These are phyloP conservation scores for Heliconius hermathena DNA, from an alignment of 1,140 invertebrate genomes.

Conservation along the genomic window DNA sequence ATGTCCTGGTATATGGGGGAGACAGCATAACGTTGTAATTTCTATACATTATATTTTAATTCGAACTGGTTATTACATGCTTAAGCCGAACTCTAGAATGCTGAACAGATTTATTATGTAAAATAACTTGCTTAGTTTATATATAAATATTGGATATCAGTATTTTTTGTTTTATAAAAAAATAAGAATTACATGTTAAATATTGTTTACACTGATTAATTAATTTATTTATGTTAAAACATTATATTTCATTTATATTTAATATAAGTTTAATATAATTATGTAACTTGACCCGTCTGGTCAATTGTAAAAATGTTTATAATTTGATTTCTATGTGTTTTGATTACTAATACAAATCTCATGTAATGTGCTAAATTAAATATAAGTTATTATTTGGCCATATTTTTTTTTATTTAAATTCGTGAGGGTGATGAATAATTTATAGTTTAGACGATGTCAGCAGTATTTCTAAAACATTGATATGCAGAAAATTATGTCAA, in stretches of 20 bases:
- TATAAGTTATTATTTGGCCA: neutral
- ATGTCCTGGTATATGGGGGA: no score
- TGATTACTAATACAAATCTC: slow-evolving; percentile 1
- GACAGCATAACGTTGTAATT: neutral
- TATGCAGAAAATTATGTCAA: neutral
- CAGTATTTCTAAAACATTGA: neutral
- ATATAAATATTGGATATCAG: neutral
- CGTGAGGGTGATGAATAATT: neutral
- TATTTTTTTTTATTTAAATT: neutral
- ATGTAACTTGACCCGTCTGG: neutral
- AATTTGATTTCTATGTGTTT: neutral
- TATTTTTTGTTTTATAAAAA: neutral
- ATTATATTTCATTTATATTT: neutral
- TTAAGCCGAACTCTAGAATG: neutral
- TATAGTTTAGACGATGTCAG: neutral
- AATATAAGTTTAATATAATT: neutral
- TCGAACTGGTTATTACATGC: no score
- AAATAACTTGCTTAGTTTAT: neutral
- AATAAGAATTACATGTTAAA: neutral
- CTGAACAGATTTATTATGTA: neutral
- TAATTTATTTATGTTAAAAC: neutral
- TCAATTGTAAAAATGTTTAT: slow-evolving; percentile 9
- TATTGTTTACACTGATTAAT: neutral
- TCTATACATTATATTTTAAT: neutral
- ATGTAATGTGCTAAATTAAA: slow-evolving; percentile 3